Percentiles rank a stretch among this genome's conserved stretches.
These are phyloP conservation scores for Drosophila paracracens DNA, from an alignment of 2,888 invertebrate species.

Conservation along the genomic window DNA sequence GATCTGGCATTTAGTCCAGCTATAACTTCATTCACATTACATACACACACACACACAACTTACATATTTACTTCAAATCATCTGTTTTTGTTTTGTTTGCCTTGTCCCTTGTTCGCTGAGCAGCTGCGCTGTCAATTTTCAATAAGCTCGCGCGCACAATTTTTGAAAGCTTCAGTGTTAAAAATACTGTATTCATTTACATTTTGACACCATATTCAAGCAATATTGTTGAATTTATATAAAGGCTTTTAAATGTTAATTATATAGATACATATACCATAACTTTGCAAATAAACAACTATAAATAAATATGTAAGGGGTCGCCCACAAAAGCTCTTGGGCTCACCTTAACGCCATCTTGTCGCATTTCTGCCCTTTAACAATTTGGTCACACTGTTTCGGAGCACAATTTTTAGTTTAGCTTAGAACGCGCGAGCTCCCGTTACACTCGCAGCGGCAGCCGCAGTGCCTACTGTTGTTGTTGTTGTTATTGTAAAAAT, in stretches of 20 bases:
- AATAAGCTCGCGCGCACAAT: conserved; percentile 19
- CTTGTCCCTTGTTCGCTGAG: conserved; percentile 64
- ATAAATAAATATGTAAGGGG: neutral
- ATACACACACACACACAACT: conserved; percentile 8
- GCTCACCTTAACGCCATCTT: neutral
- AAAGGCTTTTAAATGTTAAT: neutral
- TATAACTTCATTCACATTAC: conserved; percentile 21
- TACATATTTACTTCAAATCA: conserved; percentile 25
- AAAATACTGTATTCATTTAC: conserved; percentile 38
- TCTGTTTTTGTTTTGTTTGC: conserved; percentile 74
- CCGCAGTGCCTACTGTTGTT: conserved; percentile 58
- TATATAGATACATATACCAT: neutral
- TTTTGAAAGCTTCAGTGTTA: conserved; percentile 20
- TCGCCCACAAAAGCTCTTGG: conserved; percentile 1
- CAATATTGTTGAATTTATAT: neutral
- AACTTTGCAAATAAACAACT: too few relatives aligned
- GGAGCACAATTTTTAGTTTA: conserved; percentile 67
- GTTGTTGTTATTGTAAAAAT: conserved; percentile 56
- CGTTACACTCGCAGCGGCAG: conserved; percentile 54
- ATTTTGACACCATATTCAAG: neutral
- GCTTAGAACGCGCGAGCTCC: conserved; percentile 70
- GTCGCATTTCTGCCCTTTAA: neutral
- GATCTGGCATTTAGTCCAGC: neutral
- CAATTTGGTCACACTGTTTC: conserved; percentile 56
- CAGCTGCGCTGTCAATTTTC: conserved; percentile 33